Percentiles rank a stretch among this genome's conserved stretches.
Evolutionary conservation across 2,888 invertebrate genomes (phyloP).

Genomic region (Andrena haemorrhoa): DNA sequence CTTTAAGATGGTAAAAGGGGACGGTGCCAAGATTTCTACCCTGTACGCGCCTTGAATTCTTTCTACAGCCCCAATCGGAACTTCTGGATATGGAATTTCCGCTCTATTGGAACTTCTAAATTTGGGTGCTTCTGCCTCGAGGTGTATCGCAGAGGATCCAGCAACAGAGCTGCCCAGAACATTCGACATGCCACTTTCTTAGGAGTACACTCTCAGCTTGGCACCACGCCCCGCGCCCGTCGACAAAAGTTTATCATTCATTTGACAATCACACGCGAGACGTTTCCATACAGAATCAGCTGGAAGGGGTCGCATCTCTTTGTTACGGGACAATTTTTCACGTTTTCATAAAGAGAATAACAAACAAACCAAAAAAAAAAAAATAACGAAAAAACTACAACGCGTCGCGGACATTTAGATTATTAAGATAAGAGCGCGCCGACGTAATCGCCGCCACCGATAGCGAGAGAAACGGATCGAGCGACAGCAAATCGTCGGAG

Average conservation of each 20-base stretch:
- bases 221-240: slow-evolving; percentile 18
- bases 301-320: slow-evolving; percentile 40
- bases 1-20: not conserved
- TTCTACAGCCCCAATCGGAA: not conserved
- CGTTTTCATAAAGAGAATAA: slow-evolving; percentile 52
- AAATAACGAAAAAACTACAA: not conserved
- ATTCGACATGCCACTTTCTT: not conserved
- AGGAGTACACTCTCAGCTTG: not conserved
- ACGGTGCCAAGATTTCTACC: slow-evolving; percentile 4
- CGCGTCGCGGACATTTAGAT: slow-evolving; percentile 32
- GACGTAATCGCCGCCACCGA: not conserved
- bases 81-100: not conserved
- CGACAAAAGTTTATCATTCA: slow-evolving; percentile 30
- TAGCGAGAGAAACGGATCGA: not conserved
- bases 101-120: not conserved
- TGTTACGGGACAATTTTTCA: slow-evolving; percentile 60
- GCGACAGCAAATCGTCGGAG: not conserved
- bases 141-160: too few relatives aligned
- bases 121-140: too few relatives aligned
- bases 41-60: not conserved
- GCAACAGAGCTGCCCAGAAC: too few relatives aligned
- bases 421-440: slow-evolving; percentile 11
- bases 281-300: slow-evolving; percentile 52
- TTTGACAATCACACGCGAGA: slow-evolving; percentile 50
- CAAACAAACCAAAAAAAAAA: not conserved